These are phyloP conservation scores for Pseudomyrmex concolor DNA, from an alignment of 1,140 invertebrate genomes.

Conservation along the genomic window DNA sequence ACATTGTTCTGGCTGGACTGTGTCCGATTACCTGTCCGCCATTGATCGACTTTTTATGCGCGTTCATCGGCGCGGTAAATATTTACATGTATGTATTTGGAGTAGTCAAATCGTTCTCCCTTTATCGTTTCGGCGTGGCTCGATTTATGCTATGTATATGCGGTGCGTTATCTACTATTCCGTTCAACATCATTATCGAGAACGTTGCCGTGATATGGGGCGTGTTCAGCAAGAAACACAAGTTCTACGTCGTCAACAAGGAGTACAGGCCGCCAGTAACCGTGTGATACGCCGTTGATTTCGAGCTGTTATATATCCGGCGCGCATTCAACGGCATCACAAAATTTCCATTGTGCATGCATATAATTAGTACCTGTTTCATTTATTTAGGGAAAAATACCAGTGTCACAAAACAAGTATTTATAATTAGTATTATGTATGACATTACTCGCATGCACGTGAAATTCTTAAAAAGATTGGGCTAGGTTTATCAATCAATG, in stretches of 20 bases:
- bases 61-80: slow-evolving; percentile 95
- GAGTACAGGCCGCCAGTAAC: slow-evolving; percentile 87
- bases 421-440: slow-evolving; percentile 42
- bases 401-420: slow-evolving; percentile 51
- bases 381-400: slow-evolving; percentile 28
- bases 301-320: slow-evolving; percentile 34
- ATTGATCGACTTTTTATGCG: slow-evolving; percentile 93
- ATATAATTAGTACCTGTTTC: slow-evolving; percentile 63
- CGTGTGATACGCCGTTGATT: slow-evolving; percentile 81
- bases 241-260: slow-evolving; percentile 98
- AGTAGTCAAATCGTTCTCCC: slow-evolving; percentile 96
- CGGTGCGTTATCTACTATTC: slow-evolving; percentile 94
- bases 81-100: slow-evolving; percentile 99
- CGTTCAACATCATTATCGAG: slow-evolving; percentile 96
- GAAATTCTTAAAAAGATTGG: neutral
- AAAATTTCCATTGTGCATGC: slow-evolving; percentile 52
- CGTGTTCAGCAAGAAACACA: slow-evolving; percentile 95
- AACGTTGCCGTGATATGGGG: slow-evolving; percentile 97
- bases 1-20: slow-evolving; percentile 92
- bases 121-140: slow-evolving; percentile 93
- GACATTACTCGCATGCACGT: neutral
- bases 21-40: slow-evolving; percentile 95
- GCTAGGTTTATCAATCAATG: neutral
- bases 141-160: slow-evolving; percentile 93
- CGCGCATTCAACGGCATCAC: slow-evolving; percentile 23